phyloP scores from a whole-genome alignment of 2,113 vertebrate species.

The Cynopterus brachyotis region DNA sequence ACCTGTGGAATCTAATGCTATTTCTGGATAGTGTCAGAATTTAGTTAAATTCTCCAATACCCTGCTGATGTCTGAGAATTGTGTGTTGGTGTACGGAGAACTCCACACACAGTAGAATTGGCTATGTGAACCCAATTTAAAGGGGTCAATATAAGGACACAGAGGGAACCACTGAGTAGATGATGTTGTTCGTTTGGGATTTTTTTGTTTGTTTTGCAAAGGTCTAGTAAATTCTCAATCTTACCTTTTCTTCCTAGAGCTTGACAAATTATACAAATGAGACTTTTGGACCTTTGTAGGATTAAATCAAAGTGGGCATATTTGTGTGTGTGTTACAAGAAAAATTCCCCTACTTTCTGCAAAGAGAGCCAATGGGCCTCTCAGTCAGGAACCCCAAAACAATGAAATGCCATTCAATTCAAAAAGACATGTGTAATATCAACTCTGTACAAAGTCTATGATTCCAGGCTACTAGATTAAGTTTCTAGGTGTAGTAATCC shows the following conservation, averaged over 20 bases:
- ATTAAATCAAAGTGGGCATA: background rate
- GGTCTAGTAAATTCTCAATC: background rate
- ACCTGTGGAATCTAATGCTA: background rate
- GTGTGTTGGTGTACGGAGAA: background rate
- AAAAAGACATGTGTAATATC: background rate
- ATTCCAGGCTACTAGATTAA: background rate
- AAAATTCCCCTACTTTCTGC: background rate
- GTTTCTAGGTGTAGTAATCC: background rate
- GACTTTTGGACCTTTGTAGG: background rate
- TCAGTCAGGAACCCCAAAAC: background rate
- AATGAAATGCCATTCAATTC: background rate
- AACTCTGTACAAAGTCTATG: background rate
- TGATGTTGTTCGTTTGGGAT: background rate
- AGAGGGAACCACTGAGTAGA: background rate
- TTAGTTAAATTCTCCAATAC: background rate
- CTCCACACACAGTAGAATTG: background rate
- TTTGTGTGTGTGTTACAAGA: background rate
- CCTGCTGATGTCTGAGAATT: background rate
- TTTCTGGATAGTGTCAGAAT: background rate
- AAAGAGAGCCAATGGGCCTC: background rate
- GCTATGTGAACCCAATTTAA: background rate
- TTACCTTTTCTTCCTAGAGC: background rate
- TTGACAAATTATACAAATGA: background rate
- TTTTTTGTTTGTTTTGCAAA: background rate
- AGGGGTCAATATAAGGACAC: background rate